Conservation (phyloP, 2,888 invertebrate genomes). For the Callyntrura sp. region DNA sequence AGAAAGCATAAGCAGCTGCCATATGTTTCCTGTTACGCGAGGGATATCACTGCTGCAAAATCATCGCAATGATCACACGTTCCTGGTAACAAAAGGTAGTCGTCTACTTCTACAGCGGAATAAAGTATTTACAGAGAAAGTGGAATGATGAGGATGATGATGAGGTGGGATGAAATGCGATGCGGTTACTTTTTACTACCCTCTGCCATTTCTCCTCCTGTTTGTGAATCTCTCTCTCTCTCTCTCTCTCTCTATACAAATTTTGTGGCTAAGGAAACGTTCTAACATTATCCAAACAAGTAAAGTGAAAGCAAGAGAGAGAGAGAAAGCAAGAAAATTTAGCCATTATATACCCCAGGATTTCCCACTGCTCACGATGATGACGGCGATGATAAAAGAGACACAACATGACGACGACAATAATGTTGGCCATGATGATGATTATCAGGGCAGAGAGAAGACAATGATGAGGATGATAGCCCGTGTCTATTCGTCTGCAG, state of each 20-base stretch:
- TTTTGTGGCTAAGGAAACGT: no score
- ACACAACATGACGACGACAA: background rate
- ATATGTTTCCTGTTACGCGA: slow-evolving; percentile 34
- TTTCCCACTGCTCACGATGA: background rate
- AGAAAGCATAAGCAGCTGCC: no score
- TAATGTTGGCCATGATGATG: no score
- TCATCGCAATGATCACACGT: slow-evolving; percentile 29
- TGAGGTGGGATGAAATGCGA: slow-evolving; percentile 49
- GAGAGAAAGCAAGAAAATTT: background rate
- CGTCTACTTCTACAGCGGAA: background rate
- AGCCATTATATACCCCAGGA: no score
- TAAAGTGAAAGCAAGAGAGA: background rate
- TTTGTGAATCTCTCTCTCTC: no score
- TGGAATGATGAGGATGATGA: background rate
- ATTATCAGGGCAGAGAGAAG: no score
- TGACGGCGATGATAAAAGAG: background rate
- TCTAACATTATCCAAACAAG: no score
- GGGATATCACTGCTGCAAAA: background rate
- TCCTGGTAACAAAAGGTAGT: no score
- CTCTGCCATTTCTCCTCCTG: no score
- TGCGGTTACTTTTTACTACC: slow-evolving; percentile 47
- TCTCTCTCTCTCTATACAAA: background rate
- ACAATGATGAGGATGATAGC: no score
- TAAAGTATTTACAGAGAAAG: background rate
- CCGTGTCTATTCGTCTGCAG: no score